Conservation (phyloP, 2,113 vertebrate species). For the Zosterops hypoxanthus region DNA sequence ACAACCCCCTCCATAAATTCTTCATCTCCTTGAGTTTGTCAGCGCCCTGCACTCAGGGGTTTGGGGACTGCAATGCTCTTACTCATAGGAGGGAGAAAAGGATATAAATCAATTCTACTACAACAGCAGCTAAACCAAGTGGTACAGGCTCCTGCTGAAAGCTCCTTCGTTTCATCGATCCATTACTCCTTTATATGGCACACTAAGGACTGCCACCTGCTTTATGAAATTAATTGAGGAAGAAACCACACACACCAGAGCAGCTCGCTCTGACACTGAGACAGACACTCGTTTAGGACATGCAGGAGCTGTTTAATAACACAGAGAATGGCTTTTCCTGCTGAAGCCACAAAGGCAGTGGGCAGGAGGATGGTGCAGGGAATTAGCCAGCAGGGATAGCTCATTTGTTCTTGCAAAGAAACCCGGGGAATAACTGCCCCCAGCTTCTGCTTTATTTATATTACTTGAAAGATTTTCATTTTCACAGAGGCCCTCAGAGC, state of each 20-base stretch:
- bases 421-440: background rate
- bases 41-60: background rate
- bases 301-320: background rate
- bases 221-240: conserved; percentile 12
- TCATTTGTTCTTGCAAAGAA: background rate
- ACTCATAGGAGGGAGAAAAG: background rate
- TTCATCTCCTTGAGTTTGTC: background rate
- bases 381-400: background rate
- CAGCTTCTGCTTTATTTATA: background rate
- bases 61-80: background rate
- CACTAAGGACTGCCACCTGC: background rate
- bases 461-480: background rate
- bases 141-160: background rate
- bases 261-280: background rate
- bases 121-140: background rate
- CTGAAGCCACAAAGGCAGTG: background rate
- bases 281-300: background rate
- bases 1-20: background rate
- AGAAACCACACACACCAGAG: background rate
- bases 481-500: background rate
- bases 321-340: background rate
- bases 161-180: background rate
- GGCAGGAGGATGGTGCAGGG: background rate
- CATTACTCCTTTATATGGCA: background rate
- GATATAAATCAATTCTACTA: conserved; percentile 1